Percentiles rank a stretch among this genome's conserved stretches.
These are phyloP conservation scores for Ianthella basta DNA, from an alignment of 37 sponge, comb jelly and placozoan genomes.

Conservation along the genomic window DNA sequence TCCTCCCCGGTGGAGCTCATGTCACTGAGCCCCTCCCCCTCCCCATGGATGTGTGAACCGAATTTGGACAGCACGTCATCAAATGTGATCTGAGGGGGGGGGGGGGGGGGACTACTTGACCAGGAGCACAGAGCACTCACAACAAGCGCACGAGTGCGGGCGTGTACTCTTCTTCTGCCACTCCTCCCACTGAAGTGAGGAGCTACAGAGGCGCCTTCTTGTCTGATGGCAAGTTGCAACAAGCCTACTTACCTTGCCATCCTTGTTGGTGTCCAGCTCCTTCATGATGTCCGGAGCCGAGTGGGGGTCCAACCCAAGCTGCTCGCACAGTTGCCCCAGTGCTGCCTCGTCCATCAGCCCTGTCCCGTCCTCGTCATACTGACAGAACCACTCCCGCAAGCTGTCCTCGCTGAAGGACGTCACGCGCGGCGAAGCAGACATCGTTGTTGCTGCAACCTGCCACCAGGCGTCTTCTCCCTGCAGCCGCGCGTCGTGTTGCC, in stretches of 20 bases:
- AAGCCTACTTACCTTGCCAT: conserved; percentile 12
- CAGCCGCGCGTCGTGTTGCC: too few relatives aligned
- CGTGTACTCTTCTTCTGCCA: background rate
- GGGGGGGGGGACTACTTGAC: too few relatives aligned
- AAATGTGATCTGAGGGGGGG: conserved; percentile 1
- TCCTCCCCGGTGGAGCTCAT: background rate
- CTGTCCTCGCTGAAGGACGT: conserved; percentile 29
- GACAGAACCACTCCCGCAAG: conserved; percentile 11
- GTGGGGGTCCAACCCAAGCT: conserved; percentile 5
- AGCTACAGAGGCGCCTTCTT: background rate
- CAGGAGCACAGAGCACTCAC: too few relatives aligned
- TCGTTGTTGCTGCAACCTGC: too few relatives aligned
- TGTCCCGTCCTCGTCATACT: conserved; percentile 26
- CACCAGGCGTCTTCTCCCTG: too few relatives aligned
- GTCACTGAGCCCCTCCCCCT: background rate
- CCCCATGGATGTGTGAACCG: background rate
- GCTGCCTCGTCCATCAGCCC: conserved; percentile 9
- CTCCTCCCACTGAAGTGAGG: background rate
- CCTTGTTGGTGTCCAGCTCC: conserved; percentile 22
- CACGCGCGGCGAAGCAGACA: background rate
- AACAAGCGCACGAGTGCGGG: background rate
- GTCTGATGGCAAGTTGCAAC: background rate
- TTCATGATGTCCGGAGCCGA: background rate
- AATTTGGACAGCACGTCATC: conserved; percentile 13
- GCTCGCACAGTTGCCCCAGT: conserved; percentile 15